Percentiles rank a stretch among this genome's conserved stretches.
phyloP scores from a whole-genome alignment of 2,888 invertebrate genomes.

The Phasia obesa region DNA sequence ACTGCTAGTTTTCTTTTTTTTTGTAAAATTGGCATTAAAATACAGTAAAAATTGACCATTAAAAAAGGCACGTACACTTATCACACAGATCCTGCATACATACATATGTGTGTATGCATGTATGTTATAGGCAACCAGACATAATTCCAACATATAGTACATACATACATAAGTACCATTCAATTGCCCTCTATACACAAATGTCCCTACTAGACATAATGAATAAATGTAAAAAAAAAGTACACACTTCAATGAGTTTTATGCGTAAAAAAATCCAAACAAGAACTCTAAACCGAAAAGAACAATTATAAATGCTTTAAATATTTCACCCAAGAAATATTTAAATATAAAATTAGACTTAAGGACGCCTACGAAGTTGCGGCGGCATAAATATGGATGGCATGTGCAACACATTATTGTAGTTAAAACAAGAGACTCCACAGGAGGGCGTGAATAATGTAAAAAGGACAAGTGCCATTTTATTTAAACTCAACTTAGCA shows the following conservation, averaged over 20 bases:
- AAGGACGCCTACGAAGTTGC: slow-evolving; percentile 59
- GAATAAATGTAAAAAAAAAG: slow-evolving; percentile 47
- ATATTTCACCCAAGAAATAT: slow-evolving; percentile 22
- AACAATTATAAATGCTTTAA: slow-evolving; percentile 63
- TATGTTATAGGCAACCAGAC: slow-evolving; percentile 4
- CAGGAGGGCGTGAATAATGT: slow-evolving; percentile 62
- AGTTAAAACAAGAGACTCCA: slow-evolving; percentile 40
- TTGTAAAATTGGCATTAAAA: slow-evolving; percentile 77
- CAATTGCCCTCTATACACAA: slow-evolving; percentile 2
- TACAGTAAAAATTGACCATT: slow-evolving; percentile 77
- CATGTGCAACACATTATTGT: slow-evolving; percentile 66
- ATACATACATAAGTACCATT: slow-evolving; percentile 16
- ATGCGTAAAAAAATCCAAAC: slow-evolving; percentile 70
- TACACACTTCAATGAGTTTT: slow-evolving; percentile 77
- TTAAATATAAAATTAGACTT: slow-evolving; percentile 63
- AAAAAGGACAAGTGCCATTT: slow-evolving; percentile 64
- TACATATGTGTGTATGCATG: neutral
- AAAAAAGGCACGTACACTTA: slow-evolving; percentile 75
- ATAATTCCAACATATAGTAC: neutral
- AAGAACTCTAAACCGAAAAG: slow-evolving; percentile 34
- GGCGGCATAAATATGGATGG: slow-evolving; percentile 16
- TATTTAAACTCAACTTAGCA: neutral
- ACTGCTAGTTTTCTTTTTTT: slow-evolving; percentile 70
- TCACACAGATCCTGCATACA: slow-evolving; percentile 5
- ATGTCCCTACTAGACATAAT: slow-evolving; percentile 13